Percentiles rank a stretch among this genome's conserved stretches.
Conservation (phyloP, 2,113 vertebrate genomes). For the Myotis yumanensis region DNA sequence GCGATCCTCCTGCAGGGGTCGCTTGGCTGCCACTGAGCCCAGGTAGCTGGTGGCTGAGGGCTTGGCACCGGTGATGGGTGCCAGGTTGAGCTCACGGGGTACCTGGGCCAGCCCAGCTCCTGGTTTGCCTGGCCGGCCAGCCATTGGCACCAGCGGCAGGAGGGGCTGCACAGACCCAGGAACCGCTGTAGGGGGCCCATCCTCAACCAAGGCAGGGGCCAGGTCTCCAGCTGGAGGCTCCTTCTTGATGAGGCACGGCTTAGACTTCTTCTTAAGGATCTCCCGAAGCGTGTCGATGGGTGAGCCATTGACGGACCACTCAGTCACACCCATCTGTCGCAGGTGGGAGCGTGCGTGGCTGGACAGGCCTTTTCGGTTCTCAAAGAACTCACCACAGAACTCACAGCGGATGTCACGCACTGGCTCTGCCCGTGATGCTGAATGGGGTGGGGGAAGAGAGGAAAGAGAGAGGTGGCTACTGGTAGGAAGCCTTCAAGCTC, state of each 20-base stretch:
- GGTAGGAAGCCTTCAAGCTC: conserved; percentile 58
- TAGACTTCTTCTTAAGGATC: conserved; percentile 91
- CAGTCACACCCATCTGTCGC: conserved; percentile 96
- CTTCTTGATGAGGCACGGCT: conserved; percentile 84
- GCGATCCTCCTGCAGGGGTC: conserved; percentile 85
- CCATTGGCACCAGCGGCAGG: conserved; percentile 79
- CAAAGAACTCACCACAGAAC: conserved; percentile 96
- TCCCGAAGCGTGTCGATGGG: conserved; percentile 95
- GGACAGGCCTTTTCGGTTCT: conserved; percentile 96
- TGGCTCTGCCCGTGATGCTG: conserved; percentile 83
- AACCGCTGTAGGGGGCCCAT: conserved; percentile 73
- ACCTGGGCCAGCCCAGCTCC: conserved; percentile 76
- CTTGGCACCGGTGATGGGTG: conserved; percentile 81
- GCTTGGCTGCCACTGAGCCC: conserved; percentile 85
- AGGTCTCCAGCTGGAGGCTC: conserved; percentile 86
- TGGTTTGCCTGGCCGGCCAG: conserved; percentile 85
- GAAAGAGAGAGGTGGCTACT: conserved; percentile 44
- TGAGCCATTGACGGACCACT: conserved; percentile 96
- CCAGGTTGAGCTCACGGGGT: conserved; percentile 78
- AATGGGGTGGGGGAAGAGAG: background rate
- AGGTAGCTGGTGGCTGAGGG: conserved; percentile 80
- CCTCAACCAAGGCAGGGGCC: conserved; percentile 80
- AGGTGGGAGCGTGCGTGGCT: conserved; percentile 98
- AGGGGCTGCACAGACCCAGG: conserved; percentile 80
- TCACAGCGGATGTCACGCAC: conserved; percentile 93